Conservation (phyloP, 2,888 invertebrate species). For the Byasa hedistus region DNA sequence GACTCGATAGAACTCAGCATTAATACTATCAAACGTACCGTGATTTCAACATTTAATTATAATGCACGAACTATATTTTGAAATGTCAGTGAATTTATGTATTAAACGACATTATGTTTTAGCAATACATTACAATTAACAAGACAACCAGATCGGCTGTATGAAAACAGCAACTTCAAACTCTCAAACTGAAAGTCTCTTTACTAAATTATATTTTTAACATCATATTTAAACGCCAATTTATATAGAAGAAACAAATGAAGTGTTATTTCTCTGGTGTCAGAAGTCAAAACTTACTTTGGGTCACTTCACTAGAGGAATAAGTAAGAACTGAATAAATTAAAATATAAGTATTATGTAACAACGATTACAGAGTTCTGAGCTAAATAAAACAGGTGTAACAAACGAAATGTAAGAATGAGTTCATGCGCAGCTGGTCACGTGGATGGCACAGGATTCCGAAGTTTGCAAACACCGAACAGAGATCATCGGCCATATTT, state of each 20-base stretch:
- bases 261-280: not conserved
- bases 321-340: too few relatives aligned
- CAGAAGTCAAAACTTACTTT: too few relatives aligned
- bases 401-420: not conserved
- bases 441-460: slow-evolving; percentile 51
- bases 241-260: not conserved
- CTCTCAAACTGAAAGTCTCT: not conserved
- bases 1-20: slow-evolving; percentile 61
- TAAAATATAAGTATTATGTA: not conserved
- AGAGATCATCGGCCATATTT: slow-evolving; percentile 69
- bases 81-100: slow-evolving; percentile 48
- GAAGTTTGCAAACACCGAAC: slow-evolving; percentile 67
- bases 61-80: slow-evolving; percentile 39
- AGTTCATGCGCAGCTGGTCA: slow-evolving; percentile 33
- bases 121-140: slow-evolving; percentile 1
- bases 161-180: not conserved
- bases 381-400: not conserved
- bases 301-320: too few relatives aligned
- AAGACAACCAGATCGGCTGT: not conserved
- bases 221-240: not conserved
- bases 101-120: slow-evolving; percentile 10
- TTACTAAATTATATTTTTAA: too few relatives aligned
- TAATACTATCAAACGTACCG: slow-evolving; percentile 55
- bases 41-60: slow-evolving; percentile 51
- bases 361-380: not conserved